phyloP scores from a whole-genome alignment of 2,888 invertebrate species.

The Agapetus fuscipes region DNA sequence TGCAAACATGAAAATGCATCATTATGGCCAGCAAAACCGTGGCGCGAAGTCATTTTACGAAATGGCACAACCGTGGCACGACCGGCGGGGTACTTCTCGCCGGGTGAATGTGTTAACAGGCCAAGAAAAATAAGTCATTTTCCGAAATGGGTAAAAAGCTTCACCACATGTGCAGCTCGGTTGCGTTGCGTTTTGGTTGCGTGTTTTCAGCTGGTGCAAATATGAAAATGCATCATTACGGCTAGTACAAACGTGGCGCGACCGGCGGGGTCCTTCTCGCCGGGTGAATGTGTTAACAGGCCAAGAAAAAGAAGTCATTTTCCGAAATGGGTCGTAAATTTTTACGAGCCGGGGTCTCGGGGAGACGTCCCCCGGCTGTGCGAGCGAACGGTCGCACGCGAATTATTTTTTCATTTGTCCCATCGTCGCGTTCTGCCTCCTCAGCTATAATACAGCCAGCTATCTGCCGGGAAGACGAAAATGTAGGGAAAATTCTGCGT shows the following conservation, averaged over 20 bases:
- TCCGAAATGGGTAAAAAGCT: constrained; percentile 22
- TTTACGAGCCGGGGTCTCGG: constrained; percentile 13
- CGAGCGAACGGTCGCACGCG: constrained; percentile 19
- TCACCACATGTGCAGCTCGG: too few relatives aligned
- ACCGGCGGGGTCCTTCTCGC: too few relatives aligned
- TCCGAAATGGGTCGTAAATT: constrained; percentile 22
- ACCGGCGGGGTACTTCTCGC: too few relatives aligned
- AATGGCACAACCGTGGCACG: too few relatives aligned
- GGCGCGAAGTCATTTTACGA: too few relatives aligned
- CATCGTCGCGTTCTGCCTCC: constrained; percentile 12
- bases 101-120: constrained; percentile 10
- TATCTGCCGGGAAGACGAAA: background rate
- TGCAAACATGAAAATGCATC: too few relatives aligned
- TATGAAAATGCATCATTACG: too few relatives aligned
- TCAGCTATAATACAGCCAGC: constrained; percentile 8
- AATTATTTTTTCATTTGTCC: constrained; percentile 22
- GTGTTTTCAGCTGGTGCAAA: too few relatives aligned
- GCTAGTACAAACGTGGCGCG: too few relatives aligned
- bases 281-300: constrained; percentile 10
- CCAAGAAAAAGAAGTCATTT: constrained; percentile 22
- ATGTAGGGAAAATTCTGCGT: too few relatives aligned
- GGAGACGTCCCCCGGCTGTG: constrained; percentile 10
- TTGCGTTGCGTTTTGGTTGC: too few relatives aligned
- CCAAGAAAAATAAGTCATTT: constrained; percentile 22
- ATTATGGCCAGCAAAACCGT: too few relatives aligned